Base-by-base conservation (phyloP, 92 coral and sea anemone species). In the Palythoa heliodiscus region DNA sequence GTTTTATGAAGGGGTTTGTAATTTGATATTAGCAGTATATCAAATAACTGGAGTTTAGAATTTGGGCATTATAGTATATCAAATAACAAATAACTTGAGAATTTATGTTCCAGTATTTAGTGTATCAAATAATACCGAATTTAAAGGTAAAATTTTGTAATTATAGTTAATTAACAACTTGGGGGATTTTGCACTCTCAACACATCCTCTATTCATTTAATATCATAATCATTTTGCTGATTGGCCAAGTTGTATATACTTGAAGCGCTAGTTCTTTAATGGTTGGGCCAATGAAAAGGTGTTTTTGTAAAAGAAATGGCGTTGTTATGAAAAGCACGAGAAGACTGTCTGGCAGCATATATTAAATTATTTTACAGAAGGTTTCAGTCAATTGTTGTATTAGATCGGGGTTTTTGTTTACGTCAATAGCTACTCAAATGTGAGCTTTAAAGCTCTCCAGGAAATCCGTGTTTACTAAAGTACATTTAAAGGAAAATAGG, bases 251-350 rank as follows among this genome's bases (percentile, higher is more conserved):
- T 60, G 25, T 15, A 40, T 24, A 8, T 11, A 23, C 22, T 16
- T n/a, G 38, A 58, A 54, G 14, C 2, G 11, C 37, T 7, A 77
- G 52, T 13, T 60, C 73, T 39, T 79, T 43, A 79, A n/a, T 20
- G 7, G 70, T 5, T 50, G 54, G 15, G 43, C 83, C 83, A 79
- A 79, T 79, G 20, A 69, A 79, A 48, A 75, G 17, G 63, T 50
- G 24, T 24, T 79, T 57, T 61, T 61, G 73, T 79, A 19, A 19
- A 19, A 47, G 12, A 61, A 40, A 61, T 79, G 60, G 83, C 83
- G 83, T 79, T 61, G 83, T 79, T 79, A 22, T 79, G 54, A 79
- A 22, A 19, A 11, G 15, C 50, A 52, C 37, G 37, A 67, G 71
- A 67, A 20, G 10, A 67, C 38, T 20, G 11, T 67, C 14, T n/a